These are phyloP conservation scores for Cyphomyrus plagiostoma DNA, from an alignment of 2,113 vertebrate genomes.

Conservation along the genomic window DNA sequence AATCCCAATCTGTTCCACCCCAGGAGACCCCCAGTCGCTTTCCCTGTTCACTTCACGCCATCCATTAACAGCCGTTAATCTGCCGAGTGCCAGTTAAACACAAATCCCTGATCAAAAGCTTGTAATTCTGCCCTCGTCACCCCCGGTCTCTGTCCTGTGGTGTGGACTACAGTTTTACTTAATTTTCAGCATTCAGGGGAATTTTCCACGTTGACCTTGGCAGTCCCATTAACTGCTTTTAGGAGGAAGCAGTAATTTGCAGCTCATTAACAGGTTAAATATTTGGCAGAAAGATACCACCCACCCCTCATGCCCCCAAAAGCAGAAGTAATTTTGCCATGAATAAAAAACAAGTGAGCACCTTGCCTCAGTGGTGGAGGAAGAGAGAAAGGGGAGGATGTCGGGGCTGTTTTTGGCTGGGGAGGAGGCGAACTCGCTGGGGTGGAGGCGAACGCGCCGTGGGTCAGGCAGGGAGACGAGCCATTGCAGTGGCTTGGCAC, in stretches of 20 bases:
- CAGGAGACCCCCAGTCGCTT: not conserved
- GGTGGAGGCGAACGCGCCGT: not conserved
- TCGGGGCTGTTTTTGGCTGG: not conserved
- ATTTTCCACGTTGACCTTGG: slow-evolving; percentile 4
- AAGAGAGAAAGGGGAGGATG: not conserved
- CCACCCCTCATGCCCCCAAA: not conserved
- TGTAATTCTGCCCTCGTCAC: slow-evolving; percentile 56
- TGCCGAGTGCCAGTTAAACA: slow-evolving; percentile 56
- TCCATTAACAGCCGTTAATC: slow-evolving; percentile 63
- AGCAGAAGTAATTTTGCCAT: not conserved
- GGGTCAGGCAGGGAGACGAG: not conserved
- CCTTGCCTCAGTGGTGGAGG: not conserved
- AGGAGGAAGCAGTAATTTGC: not conserved
- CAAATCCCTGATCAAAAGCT: slow-evolving; percentile 59
- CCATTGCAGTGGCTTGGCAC: not conserved
- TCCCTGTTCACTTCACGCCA: not conserved
- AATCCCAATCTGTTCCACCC: not conserved
- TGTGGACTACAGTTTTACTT: not conserved
- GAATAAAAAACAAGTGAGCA: not conserved
- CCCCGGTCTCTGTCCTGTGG: slow-evolving; percentile 8
- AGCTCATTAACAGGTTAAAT: not conserved
- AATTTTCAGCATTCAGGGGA: not conserved
- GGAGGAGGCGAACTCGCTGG: not conserved
- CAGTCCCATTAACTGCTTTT: not conserved
- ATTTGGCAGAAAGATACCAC: not conserved